Conservation (phyloP, 2,888 invertebrate genomes). For the Ophion ventricosus region DNA sequence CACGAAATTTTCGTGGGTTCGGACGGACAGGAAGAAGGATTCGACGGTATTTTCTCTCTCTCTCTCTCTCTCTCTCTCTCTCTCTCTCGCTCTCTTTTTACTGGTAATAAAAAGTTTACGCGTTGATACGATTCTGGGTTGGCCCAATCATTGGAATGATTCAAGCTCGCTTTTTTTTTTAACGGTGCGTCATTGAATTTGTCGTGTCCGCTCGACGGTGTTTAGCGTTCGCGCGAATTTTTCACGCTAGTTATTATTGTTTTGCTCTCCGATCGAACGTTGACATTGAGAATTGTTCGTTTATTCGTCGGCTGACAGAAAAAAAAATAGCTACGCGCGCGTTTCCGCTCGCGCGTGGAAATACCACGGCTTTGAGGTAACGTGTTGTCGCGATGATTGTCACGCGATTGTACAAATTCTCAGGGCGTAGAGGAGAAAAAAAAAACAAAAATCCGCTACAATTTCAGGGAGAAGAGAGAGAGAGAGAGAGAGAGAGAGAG, state of each 20-base stretch:
- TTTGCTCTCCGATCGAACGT: neutral
- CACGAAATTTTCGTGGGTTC: too few relatives aligned
- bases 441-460: neutral
- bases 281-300: neutral
- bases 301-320: neutral
- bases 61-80: too few relatives aligned
- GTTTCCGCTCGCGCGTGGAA: neutral
- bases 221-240: neutral
- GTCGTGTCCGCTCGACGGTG: neutral
- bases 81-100: too few relatives aligned
- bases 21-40: too few relatives aligned
- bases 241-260: neutral
- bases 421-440: constrained; percentile 32
- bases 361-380: constrained; percentile 4
- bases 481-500: too few relatives aligned
- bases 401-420: constrained; percentile 44
- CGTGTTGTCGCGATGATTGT: constrained; percentile 39
- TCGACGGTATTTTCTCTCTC: too few relatives aligned
- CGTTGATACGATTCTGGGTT: neutral
- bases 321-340: neutral
- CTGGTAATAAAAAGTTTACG: too few relatives aligned
- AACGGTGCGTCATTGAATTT: constrained; percentile 41
- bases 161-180: constrained; percentile 6
- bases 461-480: neutral
- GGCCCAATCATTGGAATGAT: constrained; percentile 37